Percentiles rank a stretch among this genome's conserved stretches.
These are phyloP conservation scores for Nipponia nippon DNA, from an alignment of 2,113 vertebrate species.

Conservation along the genomic window DNA sequence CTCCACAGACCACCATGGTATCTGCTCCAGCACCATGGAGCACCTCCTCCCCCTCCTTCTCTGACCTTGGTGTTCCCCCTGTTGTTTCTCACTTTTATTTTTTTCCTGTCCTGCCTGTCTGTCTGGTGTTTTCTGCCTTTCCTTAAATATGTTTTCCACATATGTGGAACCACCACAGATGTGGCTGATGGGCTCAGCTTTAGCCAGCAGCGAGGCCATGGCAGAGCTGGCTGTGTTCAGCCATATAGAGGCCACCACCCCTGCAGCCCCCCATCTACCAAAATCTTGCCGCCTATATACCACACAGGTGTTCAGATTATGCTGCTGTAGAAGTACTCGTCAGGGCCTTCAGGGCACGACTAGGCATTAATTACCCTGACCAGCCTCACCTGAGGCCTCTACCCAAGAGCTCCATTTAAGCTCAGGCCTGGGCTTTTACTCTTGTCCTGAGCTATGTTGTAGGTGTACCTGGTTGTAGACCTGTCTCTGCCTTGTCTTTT, in stretches of 20 bases:
- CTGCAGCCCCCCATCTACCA: too few relatives aligned
- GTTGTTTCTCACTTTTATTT: not conserved
- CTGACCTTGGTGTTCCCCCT: not conserved
- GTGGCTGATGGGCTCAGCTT: not conserved
- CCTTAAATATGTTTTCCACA: not conserved
- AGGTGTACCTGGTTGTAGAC: not conserved
- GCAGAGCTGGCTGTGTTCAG: not conserved
- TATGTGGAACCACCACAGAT: too few relatives aligned
- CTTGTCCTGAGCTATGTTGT: not conserved
- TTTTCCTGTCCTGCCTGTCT: not conserved
- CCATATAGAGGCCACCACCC: not conserved
- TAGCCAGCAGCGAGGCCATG: not conserved
- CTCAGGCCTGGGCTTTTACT: not conserved
- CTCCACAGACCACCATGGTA: rapidly evolving
- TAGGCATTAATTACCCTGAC: not conserved
- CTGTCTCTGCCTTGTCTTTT: not conserved
- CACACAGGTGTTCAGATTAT: not conserved
- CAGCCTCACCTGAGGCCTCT: not conserved
- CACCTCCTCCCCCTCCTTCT: not conserved
- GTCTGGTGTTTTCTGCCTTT: not conserved
- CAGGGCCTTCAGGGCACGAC: not conserved
- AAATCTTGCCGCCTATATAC: not conserved
- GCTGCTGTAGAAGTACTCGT: not conserved
- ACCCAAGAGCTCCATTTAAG: not conserved
- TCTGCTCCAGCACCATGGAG: not conserved